Percentiles rank a stretch among this genome's conserved stretches.
Evolutionary conservation across 2,888 invertebrate species (phyloP).

Genomic region (Palloptera scutellata): DNA sequence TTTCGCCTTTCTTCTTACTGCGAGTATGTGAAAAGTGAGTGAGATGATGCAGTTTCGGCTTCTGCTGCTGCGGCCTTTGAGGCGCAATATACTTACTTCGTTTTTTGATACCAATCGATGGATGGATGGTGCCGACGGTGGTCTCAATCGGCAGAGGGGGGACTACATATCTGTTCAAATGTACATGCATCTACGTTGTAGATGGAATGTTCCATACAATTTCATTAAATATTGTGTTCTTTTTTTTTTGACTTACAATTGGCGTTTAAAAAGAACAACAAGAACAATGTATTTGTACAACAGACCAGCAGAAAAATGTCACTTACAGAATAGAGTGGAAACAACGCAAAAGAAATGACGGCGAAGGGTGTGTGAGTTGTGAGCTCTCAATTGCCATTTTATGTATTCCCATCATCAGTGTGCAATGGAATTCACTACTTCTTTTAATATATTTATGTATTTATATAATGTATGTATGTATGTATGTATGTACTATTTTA

Average conservation of each 20-base stretch:
- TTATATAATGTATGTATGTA: slow-evolving; percentile 28
- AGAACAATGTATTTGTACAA: neutral
- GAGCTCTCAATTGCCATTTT: slow-evolving; percentile 28
- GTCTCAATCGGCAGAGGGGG: neutral
- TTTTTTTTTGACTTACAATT: slow-evolving; percentile 5
- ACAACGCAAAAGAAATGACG: neutral
- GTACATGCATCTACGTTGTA: no score
- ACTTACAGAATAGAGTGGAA: neutral
- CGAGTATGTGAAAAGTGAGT: neutral
- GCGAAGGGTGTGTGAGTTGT: slow-evolving; percentile 12
- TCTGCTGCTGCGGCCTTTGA: slow-evolving; percentile 23
- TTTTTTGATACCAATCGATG: neutral
- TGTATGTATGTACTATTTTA: slow-evolving; percentile 52
- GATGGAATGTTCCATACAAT: neutral
- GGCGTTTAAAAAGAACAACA: neutral
- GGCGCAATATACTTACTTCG: neutral
- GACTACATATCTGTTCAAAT: no score
- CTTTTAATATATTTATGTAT: slow-evolving; percentile 27
- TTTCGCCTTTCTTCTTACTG: neutral
- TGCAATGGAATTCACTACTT: slow-evolving; percentile 1
- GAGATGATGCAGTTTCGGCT: slow-evolving; percentile 11
- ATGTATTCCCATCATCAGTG: neutral
- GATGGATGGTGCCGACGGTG: slow-evolving; percentile 7
- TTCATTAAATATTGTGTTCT: slow-evolving; percentile 29
- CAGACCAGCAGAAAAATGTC: neutral